Evolutionary conservation across 2,888 invertebrate species (phyloP), one percentile per base, ranked within the genome.

Genomic region (Notodromas monacha): DNA sequence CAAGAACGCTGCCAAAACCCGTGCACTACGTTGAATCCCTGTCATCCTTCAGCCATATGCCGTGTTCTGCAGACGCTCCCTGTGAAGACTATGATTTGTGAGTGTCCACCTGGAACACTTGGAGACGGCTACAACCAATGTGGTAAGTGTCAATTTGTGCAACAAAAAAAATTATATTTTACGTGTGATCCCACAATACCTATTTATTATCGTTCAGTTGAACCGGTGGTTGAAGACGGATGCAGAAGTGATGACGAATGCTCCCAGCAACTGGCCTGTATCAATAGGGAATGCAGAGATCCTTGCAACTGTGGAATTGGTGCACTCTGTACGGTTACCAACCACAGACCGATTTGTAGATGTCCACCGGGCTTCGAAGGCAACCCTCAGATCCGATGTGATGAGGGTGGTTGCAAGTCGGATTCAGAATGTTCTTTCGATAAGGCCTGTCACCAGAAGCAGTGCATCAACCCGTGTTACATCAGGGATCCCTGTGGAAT

Each of bases 281-380:
- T 77, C 26, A 74, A 77, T 43, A 57, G 74, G 41, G 62, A 70
- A 39, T 81, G 81, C 43, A 60, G 70, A 38, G 68, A 72, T 41
- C 76, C 77, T n/a, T 79, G 79, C 47, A 68, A 68, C 42, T 81
- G 79, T 45, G 79, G 79, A 31, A 60, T 36, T 29, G 68, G 77
- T 42, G 68, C 76, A 26, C 61, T 67, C 39, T 81, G 81, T 42
- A 60, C 61, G 37, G 65, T 79, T 4, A 62, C 63, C 36, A 65
- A 74, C 40, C 79, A 79, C 45, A 62, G 74, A 35, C 76, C 77
- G 2, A 63, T 70, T 21, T 81, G 81, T 46, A 69, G 72, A 3
- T 81, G 81, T 45, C 58, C 62, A 40, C 61, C 67, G 41, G 76
- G 74, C 15, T 72, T 58, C 43, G 70, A 73, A 43, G 81, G 81